Conservation (phyloP, 2,888 invertebrate genomes). For the Drosophila mercatorum region DNA sequence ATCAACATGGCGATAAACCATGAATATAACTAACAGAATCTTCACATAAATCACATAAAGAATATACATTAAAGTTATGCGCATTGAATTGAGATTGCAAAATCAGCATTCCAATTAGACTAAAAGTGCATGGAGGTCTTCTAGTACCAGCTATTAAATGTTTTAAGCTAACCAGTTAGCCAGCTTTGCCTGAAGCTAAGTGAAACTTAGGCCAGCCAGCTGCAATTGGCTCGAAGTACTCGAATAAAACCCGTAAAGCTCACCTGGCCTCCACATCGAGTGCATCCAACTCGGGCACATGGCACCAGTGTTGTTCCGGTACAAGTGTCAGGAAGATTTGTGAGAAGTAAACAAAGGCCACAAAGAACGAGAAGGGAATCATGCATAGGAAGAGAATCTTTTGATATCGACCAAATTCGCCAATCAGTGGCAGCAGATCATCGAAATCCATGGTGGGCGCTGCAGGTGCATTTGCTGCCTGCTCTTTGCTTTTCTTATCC, state of each 20-base stretch:
- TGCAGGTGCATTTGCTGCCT: constrained; percentile 1
- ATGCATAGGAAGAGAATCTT: constrained; percentile 92
- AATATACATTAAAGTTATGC: constrained; percentile 12
- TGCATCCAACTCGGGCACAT: constrained; percentile 89
- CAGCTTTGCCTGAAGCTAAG: constrained; percentile 22
- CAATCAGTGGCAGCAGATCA: constrained; percentile 92
- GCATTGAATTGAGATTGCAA: constrained; percentile 8
- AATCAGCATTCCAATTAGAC: constrained; percentile 18
- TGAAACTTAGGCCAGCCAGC: constrained; percentile 12
- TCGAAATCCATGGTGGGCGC: constrained; percentile 89
- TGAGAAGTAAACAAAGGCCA: constrained; percentile 94
- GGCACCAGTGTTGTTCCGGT: constrained; percentile 93
- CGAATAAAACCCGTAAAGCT: constrained; percentile 59
- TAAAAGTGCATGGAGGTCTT: constrained; percentile 1
- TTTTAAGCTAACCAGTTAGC: constrained; percentile 19
- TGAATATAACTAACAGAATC: constrained; percentile 20
- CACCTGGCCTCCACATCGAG: constrained; percentile 86
- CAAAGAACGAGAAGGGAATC: constrained; percentile 95
- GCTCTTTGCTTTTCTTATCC: constrained; percentile 41
- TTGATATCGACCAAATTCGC: constrained; percentile 94
- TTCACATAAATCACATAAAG: constrained; percentile 28
- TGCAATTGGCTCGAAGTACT: constrained; percentile 1
- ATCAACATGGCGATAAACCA: constrained; percentile 21
- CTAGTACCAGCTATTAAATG: background rate
- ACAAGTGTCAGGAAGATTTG: constrained; percentile 94